A percentile compares a stretch with the other conserved stretches of the same genome.
These are phyloP conservation scores for Aelia acuminata DNA, from an alignment of 2,888 invertebrate species.

Conservation along the genomic window DNA sequence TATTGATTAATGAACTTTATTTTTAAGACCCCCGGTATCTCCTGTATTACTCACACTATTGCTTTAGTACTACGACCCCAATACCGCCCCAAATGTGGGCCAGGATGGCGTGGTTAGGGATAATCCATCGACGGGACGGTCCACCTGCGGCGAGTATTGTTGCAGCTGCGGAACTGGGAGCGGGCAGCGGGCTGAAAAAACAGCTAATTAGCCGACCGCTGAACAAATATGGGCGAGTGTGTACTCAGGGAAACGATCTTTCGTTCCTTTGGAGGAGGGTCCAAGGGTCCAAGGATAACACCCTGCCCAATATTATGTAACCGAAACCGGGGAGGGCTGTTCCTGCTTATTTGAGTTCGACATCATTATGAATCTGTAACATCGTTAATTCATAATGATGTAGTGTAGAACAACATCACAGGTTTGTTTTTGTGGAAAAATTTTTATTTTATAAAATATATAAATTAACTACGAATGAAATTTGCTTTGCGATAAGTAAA, in stretches of 20 bases:
- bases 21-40: neutral
- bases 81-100: neutral
- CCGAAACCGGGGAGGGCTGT: neutral
- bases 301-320: neutral
- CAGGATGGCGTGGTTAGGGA: neutral
- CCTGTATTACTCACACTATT: neutral
- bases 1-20: no score
- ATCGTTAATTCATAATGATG: no score
- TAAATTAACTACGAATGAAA: no score
- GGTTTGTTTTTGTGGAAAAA: no score
- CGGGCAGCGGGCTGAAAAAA: slow-evolving; percentile 47
- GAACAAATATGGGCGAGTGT: slow-evolving; percentile 50
- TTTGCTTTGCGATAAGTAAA: no score
- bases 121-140: slow-evolving; percentile 1
- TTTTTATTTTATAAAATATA: no score
- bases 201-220: slow-evolving; percentile 54
- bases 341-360: no score
- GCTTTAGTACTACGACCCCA: neutral
- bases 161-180: neutral
- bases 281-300: neutral
- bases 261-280: no score
- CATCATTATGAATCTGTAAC: neutral
- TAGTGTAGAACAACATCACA: no score
- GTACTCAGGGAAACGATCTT: slow-evolving; percentile 22
- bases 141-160: slow-evolving; percentile 25